phyloP scores from a whole-genome alignment of 1,140 invertebrate species.

The Sitophilus oryzae region DNA sequence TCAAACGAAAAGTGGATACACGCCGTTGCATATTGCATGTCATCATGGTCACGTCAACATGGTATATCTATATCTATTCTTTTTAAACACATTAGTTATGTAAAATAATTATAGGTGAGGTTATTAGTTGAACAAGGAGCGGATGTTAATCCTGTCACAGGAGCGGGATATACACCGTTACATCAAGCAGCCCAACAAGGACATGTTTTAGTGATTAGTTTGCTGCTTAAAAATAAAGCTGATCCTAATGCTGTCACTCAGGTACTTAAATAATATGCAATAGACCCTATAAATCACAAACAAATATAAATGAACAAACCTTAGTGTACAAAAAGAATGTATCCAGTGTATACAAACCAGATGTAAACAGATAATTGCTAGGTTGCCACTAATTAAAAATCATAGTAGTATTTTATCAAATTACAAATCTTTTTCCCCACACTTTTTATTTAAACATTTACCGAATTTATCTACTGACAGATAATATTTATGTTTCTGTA shows the following conservation, averaged over 20 bases:
- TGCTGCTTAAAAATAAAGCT: constrained; percentile 89
- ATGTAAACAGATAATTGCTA: too few relatives aligned
- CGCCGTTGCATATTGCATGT: constrained; percentile 91
- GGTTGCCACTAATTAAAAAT: constrained; percentile 1
- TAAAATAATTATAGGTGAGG: constrained; percentile 47
- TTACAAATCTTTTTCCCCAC: too few relatives aligned
- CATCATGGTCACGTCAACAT: constrained; percentile 97
- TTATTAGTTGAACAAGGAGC: constrained; percentile 82
- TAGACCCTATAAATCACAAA: constrained; percentile 6
- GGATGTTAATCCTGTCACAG: constrained; percentile 64
- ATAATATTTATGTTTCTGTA: too few relatives aligned
- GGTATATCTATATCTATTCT: too few relatives aligned
- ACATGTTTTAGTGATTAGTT: constrained; percentile 89
- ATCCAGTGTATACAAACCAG: too few relatives aligned
- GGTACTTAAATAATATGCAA: constrained; percentile 56
- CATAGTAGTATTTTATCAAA: too few relatives aligned
- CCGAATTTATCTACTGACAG: too few relatives aligned
- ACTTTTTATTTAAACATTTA: too few relatives aligned
- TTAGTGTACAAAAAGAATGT: too few relatives aligned
- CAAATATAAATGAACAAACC: too few relatives aligned
- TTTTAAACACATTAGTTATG: too few relatives aligned
- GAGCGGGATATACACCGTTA: constrained; percentile 90
- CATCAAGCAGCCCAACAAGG: constrained; percentile 99
- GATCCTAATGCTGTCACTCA: constrained; percentile 90
- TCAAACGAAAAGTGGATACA: constrained; percentile 90